phyloP scores from a whole-genome alignment of 1,140 invertebrate genomes.

The Bombus huntii region DNA sequence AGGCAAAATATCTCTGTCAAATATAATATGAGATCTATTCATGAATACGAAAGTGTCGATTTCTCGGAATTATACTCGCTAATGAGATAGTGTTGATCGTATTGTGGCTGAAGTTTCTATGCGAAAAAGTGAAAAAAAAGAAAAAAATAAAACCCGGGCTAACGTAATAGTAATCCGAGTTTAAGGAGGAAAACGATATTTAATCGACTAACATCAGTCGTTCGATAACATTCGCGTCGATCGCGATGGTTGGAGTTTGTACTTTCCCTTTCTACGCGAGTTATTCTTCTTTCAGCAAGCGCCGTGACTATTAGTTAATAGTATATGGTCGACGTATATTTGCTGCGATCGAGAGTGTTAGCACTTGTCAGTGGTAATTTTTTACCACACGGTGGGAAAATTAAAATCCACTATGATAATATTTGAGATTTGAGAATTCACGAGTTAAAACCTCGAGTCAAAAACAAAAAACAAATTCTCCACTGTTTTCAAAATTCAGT shows the following conservation, averaged over 20 bases:
- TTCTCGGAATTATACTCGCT: background rate
- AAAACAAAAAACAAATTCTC: background rate
- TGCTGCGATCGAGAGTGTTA: background rate
- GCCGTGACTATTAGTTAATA: background rate
- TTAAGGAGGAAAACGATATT: slow-evolving; percentile 25
- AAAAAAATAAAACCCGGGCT: background rate
- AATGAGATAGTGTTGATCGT: background rate
- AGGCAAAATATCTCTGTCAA: background rate
- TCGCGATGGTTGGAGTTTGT: background rate
- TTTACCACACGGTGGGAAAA: background rate
- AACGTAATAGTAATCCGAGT: slow-evolving; percentile 19
- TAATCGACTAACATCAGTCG: background rate
- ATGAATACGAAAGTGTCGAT: background rate
- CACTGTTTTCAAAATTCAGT: background rate
- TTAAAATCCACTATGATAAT: background rate
- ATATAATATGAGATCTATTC: background rate
- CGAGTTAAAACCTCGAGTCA: background rate
- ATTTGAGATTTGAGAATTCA: no score
- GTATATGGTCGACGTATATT: background rate
- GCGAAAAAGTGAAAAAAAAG: background rate
- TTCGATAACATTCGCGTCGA: background rate
- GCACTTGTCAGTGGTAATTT: background rate
- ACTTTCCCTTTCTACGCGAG: background rate
- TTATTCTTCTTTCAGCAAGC: background rate
- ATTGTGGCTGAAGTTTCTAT: background rate